phyloP scores from a whole-genome alignment of 2,113 vertebrate species.

The Micronycteris hirsuta region DNA sequence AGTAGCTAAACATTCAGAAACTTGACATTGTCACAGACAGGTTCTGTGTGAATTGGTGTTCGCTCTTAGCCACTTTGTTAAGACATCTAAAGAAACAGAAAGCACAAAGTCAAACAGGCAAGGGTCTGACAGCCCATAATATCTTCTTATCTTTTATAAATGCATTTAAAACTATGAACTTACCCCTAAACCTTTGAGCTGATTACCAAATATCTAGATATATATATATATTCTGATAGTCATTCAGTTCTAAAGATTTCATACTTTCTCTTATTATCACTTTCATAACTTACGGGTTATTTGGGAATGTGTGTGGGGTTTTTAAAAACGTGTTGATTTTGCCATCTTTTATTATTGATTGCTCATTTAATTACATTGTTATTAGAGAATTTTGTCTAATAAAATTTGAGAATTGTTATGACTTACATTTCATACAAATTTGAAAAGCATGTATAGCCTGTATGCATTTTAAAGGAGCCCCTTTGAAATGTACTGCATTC shows the following conservation, averaged over 20 bases:
- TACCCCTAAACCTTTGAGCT: background rate
- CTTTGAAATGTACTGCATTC: background rate
- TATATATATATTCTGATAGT: background rate
- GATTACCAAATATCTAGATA: background rate
- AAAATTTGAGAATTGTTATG: background rate
- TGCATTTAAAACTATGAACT: background rate
- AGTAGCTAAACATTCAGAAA: background rate
- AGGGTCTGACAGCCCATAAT: background rate
- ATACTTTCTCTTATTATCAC: background rate
- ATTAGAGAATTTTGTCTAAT: background rate
- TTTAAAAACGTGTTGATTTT: background rate
- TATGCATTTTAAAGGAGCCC: background rate
- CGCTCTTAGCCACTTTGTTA: background rate
- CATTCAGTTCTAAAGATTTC: background rate
- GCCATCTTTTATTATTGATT: background rate
- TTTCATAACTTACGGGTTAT: background rate
- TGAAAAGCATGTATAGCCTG: background rate
- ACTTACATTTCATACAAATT: background rate
- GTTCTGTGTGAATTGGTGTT: background rate
- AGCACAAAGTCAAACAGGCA: background rate
- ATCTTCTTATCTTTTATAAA: background rate
- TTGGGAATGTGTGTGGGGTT: background rate
- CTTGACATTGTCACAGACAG: background rate
- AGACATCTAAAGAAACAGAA: conserved; percentile 5
- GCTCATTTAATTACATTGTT: background rate